A percentile compares a stretch with the other conserved stretches of the same genome.
Conservation (phyloP, 2,888 invertebrate species). For the Epinotia bilunana region DNA sequence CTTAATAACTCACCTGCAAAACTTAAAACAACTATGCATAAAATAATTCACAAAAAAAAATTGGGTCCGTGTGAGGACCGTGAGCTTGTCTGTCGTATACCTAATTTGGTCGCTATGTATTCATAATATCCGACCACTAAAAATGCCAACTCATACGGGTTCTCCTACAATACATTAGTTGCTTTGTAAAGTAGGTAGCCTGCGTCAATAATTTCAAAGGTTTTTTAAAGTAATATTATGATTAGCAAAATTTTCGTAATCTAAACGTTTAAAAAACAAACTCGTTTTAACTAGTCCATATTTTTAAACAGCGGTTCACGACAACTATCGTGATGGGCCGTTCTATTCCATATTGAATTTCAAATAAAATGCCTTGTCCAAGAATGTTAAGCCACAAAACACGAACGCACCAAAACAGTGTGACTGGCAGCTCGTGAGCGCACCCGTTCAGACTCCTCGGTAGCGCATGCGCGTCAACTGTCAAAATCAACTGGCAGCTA, state of each 20-base stretch:
- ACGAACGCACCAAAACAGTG: slow-evolving; percentile 45
- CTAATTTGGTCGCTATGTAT: not conserved
- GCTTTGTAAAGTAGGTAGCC: not conserved
- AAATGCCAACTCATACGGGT: not conserved
- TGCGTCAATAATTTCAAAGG: too few species aligned
- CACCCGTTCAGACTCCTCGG: slow-evolving; percentile 53
- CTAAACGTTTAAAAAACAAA: not conserved
- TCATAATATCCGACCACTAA: not conserved
- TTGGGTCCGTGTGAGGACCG: too few species aligned
- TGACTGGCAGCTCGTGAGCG: slow-evolving; percentile 52
- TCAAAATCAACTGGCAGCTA: slow-evolving; percentile 71
- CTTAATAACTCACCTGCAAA: too few species aligned
- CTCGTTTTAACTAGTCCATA: not conserved
- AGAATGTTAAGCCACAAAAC: slow-evolving; percentile 45
- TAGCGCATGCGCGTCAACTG: slow-evolving; percentile 76
- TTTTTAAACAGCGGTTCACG: not conserved
- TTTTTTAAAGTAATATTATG: too few species aligned
- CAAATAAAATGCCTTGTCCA: slow-evolving; percentile 26
- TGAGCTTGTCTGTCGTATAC: too few species aligned
- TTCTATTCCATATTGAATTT: slow-evolving; percentile 28
- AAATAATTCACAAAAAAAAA: too few species aligned
- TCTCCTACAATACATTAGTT: not conserved
- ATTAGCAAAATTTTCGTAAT: not conserved
- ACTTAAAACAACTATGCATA: too few species aligned
- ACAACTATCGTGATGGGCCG: slow-evolving; percentile 1